A percentile compares a stretch with the other conserved stretches of the same genome.
These are phyloP conservation scores for Andrena bicolor DNA, from an alignment of 2,888 invertebrate genomes.

Conservation along the genomic window DNA sequence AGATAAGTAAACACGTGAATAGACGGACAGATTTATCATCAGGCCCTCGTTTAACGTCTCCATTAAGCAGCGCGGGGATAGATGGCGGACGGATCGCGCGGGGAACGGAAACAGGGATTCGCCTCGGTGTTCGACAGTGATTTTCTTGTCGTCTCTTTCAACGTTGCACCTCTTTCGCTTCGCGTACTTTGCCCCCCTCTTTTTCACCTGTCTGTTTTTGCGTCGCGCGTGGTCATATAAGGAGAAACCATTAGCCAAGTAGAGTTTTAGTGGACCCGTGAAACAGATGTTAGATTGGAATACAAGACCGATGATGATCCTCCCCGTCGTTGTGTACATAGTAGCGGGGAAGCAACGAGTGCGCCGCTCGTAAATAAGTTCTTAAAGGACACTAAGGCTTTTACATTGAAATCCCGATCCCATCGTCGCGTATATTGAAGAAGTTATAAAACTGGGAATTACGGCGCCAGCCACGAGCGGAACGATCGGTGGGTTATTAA, in stretches of 20 bases:
- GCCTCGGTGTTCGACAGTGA: not conserved
- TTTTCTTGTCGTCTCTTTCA: not conserved
- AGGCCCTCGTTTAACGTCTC: constrained; percentile 44
- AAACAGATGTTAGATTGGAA: not conserved
- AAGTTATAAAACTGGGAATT: constrained; percentile 26
- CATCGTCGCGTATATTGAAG: not conserved
- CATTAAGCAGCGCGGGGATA: constrained; percentile 18
- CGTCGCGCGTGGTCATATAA: too few species aligned
- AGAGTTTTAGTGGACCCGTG: too few species aligned
- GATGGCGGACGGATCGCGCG: not conserved
- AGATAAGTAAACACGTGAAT: constrained; percentile 64
- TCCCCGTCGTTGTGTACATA: not conserved
- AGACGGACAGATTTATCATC: constrained; percentile 66
- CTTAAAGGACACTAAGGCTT: constrained; percentile 1
- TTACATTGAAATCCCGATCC: not conserved
- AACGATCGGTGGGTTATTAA: constrained; percentile 11
- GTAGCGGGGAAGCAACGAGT: not conserved
- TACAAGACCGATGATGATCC: not conserved
- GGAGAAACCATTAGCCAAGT: too few species aligned
- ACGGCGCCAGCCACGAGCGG: not conserved
- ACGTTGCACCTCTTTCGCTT: not conserved
- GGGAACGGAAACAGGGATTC: not conserved
- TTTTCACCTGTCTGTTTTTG: not conserved
- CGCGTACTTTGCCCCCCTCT: not conserved
- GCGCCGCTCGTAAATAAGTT: not conserved